Evolutionary conservation across 2,888 invertebrate genomes (phyloP), one percentile per base, ranked within the genome.

Genomic region (Sminthurinus aureus): DNA sequence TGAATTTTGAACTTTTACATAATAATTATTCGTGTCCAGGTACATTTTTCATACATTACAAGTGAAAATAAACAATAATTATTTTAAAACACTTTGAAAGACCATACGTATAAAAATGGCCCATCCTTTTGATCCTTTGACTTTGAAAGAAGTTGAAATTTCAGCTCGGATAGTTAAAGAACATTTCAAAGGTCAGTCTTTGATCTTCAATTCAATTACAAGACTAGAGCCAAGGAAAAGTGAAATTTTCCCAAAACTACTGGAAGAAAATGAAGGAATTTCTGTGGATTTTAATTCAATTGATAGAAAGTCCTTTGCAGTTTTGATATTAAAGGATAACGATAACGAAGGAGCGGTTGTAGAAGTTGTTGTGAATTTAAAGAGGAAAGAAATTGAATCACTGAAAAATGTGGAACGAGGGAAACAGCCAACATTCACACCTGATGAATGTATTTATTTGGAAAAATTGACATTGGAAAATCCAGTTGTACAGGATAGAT

Each of bases 41-140:
- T 38, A 38, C 3, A 38, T 1, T 38, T 38, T 38, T 38, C 6
- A 38, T 38, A 6, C 1, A 38, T 6, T 38, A 38, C 1, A 38
- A 38, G 38, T 1, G 38, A 38, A 38, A 38, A 38, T 6, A 38
- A 38, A 38, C 38, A 38, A 38, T 38, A 38, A 1, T 38, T 38
- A 38, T 6, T 38, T 38, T 38, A 38, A 38, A 38, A 38, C 1
- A 38, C 38, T 4, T 1, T 38, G 38, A 4, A 6, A 38, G 6
- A 38, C 38, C 6, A 38, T 38, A 38, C 1, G 15, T 11, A 58
- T 15, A 75, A 50, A 51, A 50, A 75, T 75, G 75, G 51, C 78
- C 9, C 88, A 88, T 82, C 88, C 88, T 26, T 74, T 88, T 26
- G 88, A 88, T 64, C 86, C 87, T 11, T 64, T 88, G 24, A 81